Conservation (phyloP, 2,888 invertebrate species). For the Colletes collaris region DNA sequence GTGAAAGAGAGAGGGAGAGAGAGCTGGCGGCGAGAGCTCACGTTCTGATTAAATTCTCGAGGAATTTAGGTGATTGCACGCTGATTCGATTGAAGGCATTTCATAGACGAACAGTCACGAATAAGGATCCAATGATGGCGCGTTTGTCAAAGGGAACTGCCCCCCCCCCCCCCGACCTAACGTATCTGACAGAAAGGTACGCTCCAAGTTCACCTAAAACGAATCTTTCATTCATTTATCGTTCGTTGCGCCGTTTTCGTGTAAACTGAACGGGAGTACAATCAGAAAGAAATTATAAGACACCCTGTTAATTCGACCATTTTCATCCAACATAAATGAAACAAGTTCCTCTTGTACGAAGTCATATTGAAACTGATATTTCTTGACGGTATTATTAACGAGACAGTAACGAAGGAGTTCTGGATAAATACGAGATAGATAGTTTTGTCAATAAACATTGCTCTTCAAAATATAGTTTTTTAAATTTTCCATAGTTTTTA, state of each 20-base stretch:
- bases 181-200: slow-evolving; percentile 48
- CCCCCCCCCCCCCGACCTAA: slow-evolving; percentile 62
- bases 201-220: slow-evolving; percentile 46
- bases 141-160: slow-evolving; percentile 70
- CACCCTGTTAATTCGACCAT: too few species aligned
- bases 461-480: too few species aligned
- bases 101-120: slow-evolving; percentile 76
- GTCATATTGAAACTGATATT: too few species aligned
- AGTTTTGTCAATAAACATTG: too few species aligned
- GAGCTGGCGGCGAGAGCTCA: slow-evolving; percentile 65
- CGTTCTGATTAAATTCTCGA: slow-evolving; percentile 79
- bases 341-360: too few species aligned
- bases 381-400: too few species aligned
- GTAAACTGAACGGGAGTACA: too few species aligned
- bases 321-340: too few species aligned
- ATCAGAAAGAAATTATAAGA: too few species aligned
- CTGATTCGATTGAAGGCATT: slow-evolving; percentile 78
- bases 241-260: neutral
- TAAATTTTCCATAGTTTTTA: too few species aligned
- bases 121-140: slow-evolving; percentile 76
- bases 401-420: too few species aligned
- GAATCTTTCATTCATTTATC: slow-evolving; percentile 32
- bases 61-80: slow-evolving; percentile 77
- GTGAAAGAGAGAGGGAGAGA: slow-evolving; percentile 29
- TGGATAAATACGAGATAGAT: too few species aligned